Percentiles rank a stretch among this genome's conserved stretches.
Conservation (phyloP, 2,797 vertebrate species). For the Darevskia nairensis region DNA sequence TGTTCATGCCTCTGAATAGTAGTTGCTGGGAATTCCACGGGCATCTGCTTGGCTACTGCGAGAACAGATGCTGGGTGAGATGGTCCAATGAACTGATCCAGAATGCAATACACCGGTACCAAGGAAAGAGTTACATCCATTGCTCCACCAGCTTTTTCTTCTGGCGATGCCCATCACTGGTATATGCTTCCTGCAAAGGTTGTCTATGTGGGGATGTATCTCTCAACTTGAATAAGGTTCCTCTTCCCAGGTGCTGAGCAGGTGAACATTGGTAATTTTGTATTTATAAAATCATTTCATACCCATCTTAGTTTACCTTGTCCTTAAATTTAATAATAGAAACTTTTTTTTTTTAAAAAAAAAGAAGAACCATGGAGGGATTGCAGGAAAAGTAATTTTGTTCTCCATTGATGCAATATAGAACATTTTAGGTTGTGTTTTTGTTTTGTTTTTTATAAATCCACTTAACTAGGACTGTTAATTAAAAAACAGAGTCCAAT, state of each 20-base stretch:
- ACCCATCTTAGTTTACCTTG: background rate
- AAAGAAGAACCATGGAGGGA: background rate
- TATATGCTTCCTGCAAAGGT: no score
- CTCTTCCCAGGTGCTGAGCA: background rate
- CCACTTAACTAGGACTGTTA: background rate
- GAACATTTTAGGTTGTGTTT: background rate
- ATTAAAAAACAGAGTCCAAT: conserved; percentile 1
- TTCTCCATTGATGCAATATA: conserved; percentile 26
- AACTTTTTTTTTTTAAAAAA: background rate
- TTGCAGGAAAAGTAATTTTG: conserved; percentile 5
- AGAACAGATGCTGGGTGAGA: no score
- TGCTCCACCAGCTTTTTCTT: no score
- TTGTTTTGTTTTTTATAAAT: background rate
- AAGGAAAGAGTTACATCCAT: no score
- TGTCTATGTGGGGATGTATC: no score
- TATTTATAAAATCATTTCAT: background rate
- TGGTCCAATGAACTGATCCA: no score
- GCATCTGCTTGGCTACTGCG: no score
- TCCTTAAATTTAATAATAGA: background rate
- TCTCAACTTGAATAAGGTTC: background rate
- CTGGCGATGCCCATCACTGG: no score
- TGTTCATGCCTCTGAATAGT: no score
- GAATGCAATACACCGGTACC: no score
- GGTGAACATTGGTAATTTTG: background rate
- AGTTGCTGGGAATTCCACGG: no score